phyloP scores from a whole-genome alignment of 2,888 invertebrate genomes.

The Celastrina argiolus region DNA sequence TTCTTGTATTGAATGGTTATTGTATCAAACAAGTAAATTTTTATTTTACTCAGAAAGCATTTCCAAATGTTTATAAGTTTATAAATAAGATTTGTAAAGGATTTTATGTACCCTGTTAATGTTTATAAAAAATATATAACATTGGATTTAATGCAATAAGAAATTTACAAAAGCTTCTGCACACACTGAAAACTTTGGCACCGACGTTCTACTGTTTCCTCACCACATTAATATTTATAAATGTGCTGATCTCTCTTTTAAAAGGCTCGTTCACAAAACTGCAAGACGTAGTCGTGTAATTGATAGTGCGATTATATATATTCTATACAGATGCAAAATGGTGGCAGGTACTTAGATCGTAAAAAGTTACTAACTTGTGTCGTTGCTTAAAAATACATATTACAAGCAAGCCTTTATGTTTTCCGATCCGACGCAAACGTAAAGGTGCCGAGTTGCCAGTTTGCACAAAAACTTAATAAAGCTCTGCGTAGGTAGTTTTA shows the following conservation, averaged over 20 bases:
- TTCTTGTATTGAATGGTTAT: neutral
- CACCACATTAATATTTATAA: too few species aligned
- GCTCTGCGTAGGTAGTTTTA: neutral
- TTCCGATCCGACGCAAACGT: too few species aligned
- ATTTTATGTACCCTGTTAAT: constrained; percentile 23
- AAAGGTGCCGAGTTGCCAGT: neutral
- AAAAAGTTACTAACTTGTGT: too few species aligned
- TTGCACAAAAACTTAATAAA: neutral
- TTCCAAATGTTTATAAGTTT: constrained; percentile 22
- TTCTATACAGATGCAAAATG: too few species aligned
- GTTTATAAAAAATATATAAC: constrained; percentile 15
- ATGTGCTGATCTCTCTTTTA: too few species aligned
- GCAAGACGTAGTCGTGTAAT: too few species aligned
- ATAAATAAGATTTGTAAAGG: constrained; percentile 24
- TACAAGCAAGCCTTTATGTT: too few species aligned
- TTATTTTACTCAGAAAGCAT: constrained; percentile 11
- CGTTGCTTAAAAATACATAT: too few species aligned
- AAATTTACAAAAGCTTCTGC: neutral
- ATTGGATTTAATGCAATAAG: neutral
- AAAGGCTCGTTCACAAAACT: too few species aligned
- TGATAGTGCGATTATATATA: too few species aligned
- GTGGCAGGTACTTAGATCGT: too few species aligned
- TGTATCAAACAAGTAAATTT: constrained; percentile 8
- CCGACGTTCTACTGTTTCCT: neutral
- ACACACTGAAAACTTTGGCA: neutral